Evolutionary conservation across 1,140 invertebrate species (phyloP), one percentile per base, ranked within the genome.

Genomic region (Ips nitidus): DNA sequence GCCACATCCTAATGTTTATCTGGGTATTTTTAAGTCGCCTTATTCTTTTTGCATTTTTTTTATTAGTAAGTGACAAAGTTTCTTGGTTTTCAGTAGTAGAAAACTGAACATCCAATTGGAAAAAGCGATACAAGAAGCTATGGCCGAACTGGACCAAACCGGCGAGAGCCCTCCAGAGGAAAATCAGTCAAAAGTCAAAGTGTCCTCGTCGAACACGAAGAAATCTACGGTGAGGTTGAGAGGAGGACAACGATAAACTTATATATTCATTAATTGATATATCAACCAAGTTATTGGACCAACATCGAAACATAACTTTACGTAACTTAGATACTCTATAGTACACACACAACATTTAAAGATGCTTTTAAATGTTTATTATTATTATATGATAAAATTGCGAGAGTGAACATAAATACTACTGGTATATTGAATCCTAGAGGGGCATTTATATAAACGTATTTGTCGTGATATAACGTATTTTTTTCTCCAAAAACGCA

Each of bases 91-190:
- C 83, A 93, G 93, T 88, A 93, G 91, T 86, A 88, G 92, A 85
- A 94, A 94, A 90, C 84, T 95, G 84, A 94, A 93, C 83, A 88
- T 88, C 74, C 88, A 92, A 78, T 82, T 95, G 75, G 92, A 95
- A 82, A 91, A 91, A 77, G 92, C 92, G 53, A 95, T 95, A 78
- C 92, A 95, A 83, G 92, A 95, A 83, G 92, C 92, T 58, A 94
- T 95, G 92, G 85, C 88, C 66, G 92, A 94, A 79, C 81, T 94
- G 73, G 90, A 92, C 79, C 85, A 86, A 75, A 38, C 8, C 47
- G 56, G 53, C 60, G 37, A 38, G n/a, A 37, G 7, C n/a, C 40
- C 36, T 22, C 41, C 50, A 3, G 56, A 62, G 52, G 42, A 57
- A 47, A 56, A 70, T 8, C 5, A 50, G 45, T 5, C 22, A 4